Evolutionary conservation across 2,797 vertebrate species (phyloP), one percentile per base, ranked within the genome.

Genomic region (Phoebastria nigripes): DNA sequence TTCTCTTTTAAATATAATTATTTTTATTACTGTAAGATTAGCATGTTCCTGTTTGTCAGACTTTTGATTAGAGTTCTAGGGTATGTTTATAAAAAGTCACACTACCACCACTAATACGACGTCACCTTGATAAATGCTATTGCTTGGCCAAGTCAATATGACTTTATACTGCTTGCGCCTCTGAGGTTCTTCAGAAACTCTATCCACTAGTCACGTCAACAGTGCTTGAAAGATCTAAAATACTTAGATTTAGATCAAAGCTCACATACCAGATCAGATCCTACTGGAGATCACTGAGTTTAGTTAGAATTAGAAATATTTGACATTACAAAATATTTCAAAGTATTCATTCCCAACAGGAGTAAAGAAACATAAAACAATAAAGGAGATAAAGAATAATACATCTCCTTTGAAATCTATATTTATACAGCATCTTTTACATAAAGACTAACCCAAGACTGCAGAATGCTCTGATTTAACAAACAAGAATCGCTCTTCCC

Each of bases 11-110:
- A 82, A 77, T 51, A 13, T 11, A 94, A 61, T 78, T 92, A 26
- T 39, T 72, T 94, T 78, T 85, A 67, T 83, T 85, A 47, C 18
- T 42, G 33, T 77, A 77, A 90, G 63, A 74, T 93, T 65, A 93
- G 5, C 8, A 4, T 74, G 42, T 71, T 95, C 65, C 88, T 95
- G 72, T 92, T 83, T 66, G 74, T 93, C 74, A 92, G 37, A 74
- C 31, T 82, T 83, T 66, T 78, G 12, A 39, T 13, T 72, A 35
- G 77, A 81, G 25, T 92, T 82, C 37, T 65, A 41, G 41, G 10
- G 19, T 65, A 67, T 58, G 26, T 87, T 91, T 94, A 67, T 47
- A 72, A 52, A n/a, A 85, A 83, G 39, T 52, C 88, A 82, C 41
- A 35, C 12, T 90, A 59, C 18, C n/a, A 66, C 29, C 46, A 59